phyloP scores from a whole-genome alignment of 2,113 vertebrate genomes.

The Ophiodon elongatus region DNA sequence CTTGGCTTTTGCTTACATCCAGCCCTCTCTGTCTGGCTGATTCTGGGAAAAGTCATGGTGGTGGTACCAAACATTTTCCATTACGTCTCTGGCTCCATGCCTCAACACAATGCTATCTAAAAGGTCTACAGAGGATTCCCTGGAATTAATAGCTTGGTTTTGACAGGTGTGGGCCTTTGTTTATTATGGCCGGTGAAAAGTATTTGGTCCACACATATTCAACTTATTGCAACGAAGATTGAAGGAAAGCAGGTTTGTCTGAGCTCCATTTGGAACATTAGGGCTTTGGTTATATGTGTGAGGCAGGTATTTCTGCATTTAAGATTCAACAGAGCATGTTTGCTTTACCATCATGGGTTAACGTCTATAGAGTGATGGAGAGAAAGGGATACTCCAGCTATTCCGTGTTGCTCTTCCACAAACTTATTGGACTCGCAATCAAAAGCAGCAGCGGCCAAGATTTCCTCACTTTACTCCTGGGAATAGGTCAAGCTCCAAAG shows the following conservation, averaged over 20 bases:
- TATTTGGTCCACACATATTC: not conserved
- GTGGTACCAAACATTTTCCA: not conserved
- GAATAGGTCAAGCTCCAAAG: not conserved
- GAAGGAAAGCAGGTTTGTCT: not conserved
- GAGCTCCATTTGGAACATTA: not conserved
- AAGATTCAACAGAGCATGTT: not conserved
- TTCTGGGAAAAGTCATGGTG: not conserved
- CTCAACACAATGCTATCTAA: not conserved
- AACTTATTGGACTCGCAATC: not conserved
- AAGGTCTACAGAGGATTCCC: not conserved
- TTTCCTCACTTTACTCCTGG: not conserved
- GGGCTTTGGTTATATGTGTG: not conserved
- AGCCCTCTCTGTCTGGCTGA: constrained; percentile 2
- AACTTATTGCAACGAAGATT: not conserved
- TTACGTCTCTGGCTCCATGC: not conserved
- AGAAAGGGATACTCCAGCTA: not conserved
- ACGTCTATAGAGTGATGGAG: not conserved
- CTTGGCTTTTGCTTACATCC: not conserved
- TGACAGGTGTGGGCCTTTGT: not conserved
- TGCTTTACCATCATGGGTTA: not conserved
- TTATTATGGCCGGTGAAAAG: not conserved
- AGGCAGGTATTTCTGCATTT: not conserved
- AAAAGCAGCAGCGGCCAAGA: not conserved
- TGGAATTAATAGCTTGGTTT: not conserved
- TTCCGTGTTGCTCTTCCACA: not conserved